phyloP scores from a whole-genome alignment of 2,797 vertebrate species.

The Apogon talboti region DNA sequence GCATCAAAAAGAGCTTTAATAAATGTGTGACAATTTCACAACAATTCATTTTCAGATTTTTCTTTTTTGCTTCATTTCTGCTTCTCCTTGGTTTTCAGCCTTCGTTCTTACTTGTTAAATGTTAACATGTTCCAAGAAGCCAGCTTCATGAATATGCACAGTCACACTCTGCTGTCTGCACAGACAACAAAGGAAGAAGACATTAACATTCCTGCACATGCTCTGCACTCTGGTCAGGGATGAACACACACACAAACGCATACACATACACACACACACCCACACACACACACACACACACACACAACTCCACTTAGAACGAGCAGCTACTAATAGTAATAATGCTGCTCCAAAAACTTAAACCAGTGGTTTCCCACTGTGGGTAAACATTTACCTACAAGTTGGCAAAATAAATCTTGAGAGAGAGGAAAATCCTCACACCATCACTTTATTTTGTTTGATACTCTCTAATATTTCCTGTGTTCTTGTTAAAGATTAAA shows the following conservation, averaged over 20 bases:
- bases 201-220: slow-evolving; percentile 81
- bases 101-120: slow-evolving; percentile 46
- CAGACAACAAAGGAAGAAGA: slow-evolving; percentile 75
- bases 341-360: neutral
- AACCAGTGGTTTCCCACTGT: no score
- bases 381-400: no score
- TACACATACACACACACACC: slow-evolving; percentile 13
- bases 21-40: neutral
- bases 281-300: slow-evolving; percentile 3
- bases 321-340: slow-evolving; percentile 1
- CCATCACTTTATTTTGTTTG: no score
- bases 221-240: slow-evolving; percentile 56
- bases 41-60: no score
- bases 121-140: slow-evolving; percentile 69
- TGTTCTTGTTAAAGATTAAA: no score
- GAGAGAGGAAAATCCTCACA: no score
- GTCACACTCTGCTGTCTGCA: slow-evolving; percentile 75
- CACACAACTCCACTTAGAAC: slow-evolving; percentile 2
- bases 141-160: slow-evolving; percentile 80
- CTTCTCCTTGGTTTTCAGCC: slow-evolving; percentile 8
- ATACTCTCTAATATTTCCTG: no score
- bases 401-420: no score
- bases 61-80: slow-evolving; percentile 9
- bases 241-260: slow-evolving; percentile 40
- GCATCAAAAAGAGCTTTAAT: neutral